Evolutionary conservation across 2,888 invertebrate genomes (phyloP).

Genomic region (Zhengitettix transpicula): DNA sequence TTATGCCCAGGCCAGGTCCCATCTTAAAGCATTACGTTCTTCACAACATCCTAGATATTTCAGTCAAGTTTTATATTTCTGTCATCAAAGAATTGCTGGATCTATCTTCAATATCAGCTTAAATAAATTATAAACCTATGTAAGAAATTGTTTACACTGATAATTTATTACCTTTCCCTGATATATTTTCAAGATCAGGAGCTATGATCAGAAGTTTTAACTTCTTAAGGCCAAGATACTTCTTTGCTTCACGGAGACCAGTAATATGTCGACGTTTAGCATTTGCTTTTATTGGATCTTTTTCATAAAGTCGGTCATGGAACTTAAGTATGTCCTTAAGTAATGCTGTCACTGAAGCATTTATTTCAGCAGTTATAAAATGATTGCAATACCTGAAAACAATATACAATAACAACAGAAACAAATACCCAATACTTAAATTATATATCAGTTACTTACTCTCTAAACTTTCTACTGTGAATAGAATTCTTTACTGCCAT

Average conservation of each 20-base stretch:
- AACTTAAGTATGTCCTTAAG: conserved; percentile 38
- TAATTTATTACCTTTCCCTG: neutral
- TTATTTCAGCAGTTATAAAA: conserved; percentile 35
- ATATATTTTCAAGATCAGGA: conserved; percentile 36
- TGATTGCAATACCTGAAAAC: conserved; percentile 38
- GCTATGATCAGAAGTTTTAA: conserved; percentile 43
- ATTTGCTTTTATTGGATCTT: conserved; percentile 38
- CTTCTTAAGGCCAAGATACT: conserved; percentile 37
- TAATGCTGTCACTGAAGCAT: conserved; percentile 29
- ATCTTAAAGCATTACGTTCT: no score
- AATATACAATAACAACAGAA: neutral
- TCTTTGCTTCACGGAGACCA: conserved; percentile 43
- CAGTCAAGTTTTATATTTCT: no score
- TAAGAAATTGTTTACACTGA: neutral
- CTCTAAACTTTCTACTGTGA: conserved; percentile 5
- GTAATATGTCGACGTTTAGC: conserved; percentile 38
- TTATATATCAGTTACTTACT: conserved; percentile 2
- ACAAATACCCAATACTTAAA: neutral
- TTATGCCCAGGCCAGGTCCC: no score
- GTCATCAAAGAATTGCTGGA: no score
- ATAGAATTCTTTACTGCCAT: neutral
- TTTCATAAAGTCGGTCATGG: conserved; percentile 40
- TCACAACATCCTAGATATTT: no score
- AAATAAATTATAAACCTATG: neutral
- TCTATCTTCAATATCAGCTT: no score